phyloP scores from a whole-genome alignment of 1,140 invertebrate species.

The Parasteatoda tepidariorum region DNA sequence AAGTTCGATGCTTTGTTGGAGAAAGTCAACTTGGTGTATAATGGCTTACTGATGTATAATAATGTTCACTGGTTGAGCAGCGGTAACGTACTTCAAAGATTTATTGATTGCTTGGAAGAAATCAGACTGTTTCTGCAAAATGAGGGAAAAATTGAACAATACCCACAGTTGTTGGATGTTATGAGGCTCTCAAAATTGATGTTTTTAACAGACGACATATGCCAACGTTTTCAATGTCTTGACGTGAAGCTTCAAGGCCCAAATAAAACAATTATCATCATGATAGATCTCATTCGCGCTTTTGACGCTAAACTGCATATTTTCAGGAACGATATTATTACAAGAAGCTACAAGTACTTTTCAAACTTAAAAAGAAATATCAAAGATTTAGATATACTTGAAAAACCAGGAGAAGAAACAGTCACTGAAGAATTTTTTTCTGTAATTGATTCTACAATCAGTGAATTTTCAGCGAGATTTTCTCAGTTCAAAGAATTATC shows the following conservation, averaged over 20 bases:
- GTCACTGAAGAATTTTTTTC: conserved; percentile 7
- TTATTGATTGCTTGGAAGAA: background rate
- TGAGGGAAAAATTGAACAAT: background rate
- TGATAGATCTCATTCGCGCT: conserved; percentile 3
- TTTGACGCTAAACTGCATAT: conserved; percentile 6
- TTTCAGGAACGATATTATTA: conserved; percentile 3
- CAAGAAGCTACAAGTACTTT: background rate
- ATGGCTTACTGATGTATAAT: too few relatives aligned
- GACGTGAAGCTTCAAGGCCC: background rate
- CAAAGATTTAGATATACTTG: background rate
- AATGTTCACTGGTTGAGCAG: too few relatives aligned
- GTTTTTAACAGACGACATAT: background rate
- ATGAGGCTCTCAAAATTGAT: background rate
- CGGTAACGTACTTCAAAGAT: too few relatives aligned
- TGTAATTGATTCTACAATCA: background rate
- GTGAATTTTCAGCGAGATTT: conserved; percentile 2
- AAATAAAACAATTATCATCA: background rate
- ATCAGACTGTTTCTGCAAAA: conserved; percentile 17
- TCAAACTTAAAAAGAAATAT: conserved; percentile 8
- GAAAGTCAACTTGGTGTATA: too few relatives aligned
- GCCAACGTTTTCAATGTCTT: background rate
- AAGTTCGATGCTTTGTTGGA: too few relatives aligned
- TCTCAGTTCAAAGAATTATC: background rate
- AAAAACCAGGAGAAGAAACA: background rate
- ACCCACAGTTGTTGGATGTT: background rate